Conservation (phyloP, 53 echinoderm and acorn worm genomes). For the Luidia sarsii region DNA sequence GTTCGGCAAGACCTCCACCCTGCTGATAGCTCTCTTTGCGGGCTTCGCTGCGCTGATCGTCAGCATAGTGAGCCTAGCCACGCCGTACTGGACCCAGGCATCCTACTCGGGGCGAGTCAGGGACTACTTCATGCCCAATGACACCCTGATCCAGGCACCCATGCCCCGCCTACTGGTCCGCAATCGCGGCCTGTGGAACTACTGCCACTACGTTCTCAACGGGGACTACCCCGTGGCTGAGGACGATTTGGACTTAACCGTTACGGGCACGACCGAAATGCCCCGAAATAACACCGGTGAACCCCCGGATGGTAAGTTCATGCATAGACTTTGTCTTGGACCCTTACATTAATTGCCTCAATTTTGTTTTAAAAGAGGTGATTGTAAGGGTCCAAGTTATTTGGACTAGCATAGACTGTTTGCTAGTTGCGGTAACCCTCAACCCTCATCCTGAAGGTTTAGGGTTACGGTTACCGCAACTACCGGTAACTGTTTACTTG, state of each 20-base stretch:
- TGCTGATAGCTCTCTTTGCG: constrained; percentile 78
- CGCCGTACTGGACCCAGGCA: constrained; percentile 80
- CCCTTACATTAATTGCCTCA: too few species aligned
- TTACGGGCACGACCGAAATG: too few species aligned
- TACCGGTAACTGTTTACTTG: too few species aligned
- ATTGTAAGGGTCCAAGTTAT: too few species aligned
- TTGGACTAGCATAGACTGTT: too few species aligned
- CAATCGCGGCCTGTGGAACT: constrained; percentile 65
- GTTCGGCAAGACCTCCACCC: constrained; percentile 70
- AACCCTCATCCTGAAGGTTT: too few species aligned
- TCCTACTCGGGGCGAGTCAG: constrained; percentile 25
- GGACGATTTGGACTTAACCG: too few species aligned
- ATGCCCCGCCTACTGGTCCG: constrained; percentile 32
- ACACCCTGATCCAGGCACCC: not conserved
- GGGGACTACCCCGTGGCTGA: constrained; percentile 15
- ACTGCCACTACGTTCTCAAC: constrained; percentile 46
- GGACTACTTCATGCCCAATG: constrained; percentile 14
- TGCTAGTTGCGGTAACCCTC: too few species aligned
- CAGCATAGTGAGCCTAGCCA: constrained; percentile 72
- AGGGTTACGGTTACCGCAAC: too few species aligned
- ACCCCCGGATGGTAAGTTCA: constrained; percentile 45
- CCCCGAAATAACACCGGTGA: too few species aligned
- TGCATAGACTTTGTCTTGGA: too few species aligned
- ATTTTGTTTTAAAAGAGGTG: too few species aligned
- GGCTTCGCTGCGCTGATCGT: constrained; percentile 80